Percentiles rank a stretch among this genome's conserved stretches.
phyloP scores from a whole-genome alignment of 2,888 invertebrate genomes.

The Chaetogeoica ovagalla region DNA sequence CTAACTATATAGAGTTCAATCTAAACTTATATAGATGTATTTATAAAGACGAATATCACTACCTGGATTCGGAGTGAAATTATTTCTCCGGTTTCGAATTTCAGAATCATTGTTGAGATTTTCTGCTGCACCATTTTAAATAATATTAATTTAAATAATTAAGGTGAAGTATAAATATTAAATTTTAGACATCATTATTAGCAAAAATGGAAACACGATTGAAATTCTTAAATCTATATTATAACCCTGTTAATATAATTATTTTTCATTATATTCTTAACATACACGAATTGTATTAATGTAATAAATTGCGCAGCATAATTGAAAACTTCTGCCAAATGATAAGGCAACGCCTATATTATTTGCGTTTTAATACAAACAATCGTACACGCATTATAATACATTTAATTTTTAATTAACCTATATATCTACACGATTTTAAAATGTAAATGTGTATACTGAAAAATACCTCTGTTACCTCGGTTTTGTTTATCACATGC shows the following conservation, averaged over 20 bases:
- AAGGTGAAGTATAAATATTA: not conserved
- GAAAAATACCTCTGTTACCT: slow-evolving; percentile 59
- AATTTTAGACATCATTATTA: not conserved
- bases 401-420: not conserved
- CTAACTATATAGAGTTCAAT: not conserved
- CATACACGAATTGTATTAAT: not conserved
- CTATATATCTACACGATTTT: not conserved
- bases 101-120: slow-evolving; percentile 32
- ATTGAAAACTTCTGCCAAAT: not conserved
- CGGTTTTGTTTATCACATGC: slow-evolving; percentile 68
- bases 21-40: not conserved
- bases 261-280: too few species aligned
- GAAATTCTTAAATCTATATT: too few species aligned
- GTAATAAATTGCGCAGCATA: not conserved
- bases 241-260: too few species aligned
- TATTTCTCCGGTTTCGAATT: slow-evolving; percentile 33
- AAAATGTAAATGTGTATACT: not conserved
- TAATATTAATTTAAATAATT: not conserved
- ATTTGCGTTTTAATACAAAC: too few species aligned
- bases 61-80: slow-evolving; percentile 48
- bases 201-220: not conserved
- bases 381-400: not conserved
- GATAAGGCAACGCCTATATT: not conserved
- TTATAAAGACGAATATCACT: not conserved
- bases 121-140: slow-evolving; percentile 36